Percentiles rank a stretch among this genome's conserved stretches.
phyloP scores from a whole-genome alignment of 64 coral and sea anemone species.

The Dendronephthya gigantea region DNA sequence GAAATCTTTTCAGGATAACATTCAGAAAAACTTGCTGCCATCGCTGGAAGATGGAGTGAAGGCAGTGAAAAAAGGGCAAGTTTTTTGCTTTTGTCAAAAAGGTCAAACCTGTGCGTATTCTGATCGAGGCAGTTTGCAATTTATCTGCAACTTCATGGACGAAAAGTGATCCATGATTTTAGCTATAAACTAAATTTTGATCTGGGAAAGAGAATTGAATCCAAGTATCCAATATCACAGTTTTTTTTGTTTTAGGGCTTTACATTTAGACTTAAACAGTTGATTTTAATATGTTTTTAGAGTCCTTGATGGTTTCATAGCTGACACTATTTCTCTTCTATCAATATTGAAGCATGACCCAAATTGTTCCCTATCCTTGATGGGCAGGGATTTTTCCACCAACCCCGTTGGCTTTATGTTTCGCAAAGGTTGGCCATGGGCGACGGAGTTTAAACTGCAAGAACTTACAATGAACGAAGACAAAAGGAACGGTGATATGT shows the following conservation, averaged over 20 bases:
- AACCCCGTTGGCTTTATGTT: background rate
- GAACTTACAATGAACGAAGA: background rate
- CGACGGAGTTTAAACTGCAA: background rate
- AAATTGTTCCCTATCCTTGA: background rate
- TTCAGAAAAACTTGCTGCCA: background rate
- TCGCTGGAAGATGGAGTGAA: slow-evolving; percentile 1
- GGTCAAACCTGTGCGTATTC: too few species aligned
- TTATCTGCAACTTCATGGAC: too few species aligned
- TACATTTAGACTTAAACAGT: background rate
- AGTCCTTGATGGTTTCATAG: background rate
- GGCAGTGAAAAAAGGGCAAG: background rate
- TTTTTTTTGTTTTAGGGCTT: background rate
- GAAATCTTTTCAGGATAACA: background rate
- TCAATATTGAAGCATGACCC: background rate
- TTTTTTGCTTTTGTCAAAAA: too few species aligned
- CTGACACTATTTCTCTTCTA: background rate
- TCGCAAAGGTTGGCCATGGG: background rate
- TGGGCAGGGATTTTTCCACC: background rate
- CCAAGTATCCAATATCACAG: background rate
- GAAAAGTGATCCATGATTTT: too few species aligned
- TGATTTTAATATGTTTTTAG: background rate
- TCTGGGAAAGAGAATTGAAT: too few species aligned
- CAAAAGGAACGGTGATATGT: background rate
- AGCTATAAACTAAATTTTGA: too few species aligned
- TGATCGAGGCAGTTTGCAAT: too few species aligned